phyloP scores from a whole-genome alignment of 2,797 vertebrate genomes.

The Phrynocephalus vlangalii region DNA sequence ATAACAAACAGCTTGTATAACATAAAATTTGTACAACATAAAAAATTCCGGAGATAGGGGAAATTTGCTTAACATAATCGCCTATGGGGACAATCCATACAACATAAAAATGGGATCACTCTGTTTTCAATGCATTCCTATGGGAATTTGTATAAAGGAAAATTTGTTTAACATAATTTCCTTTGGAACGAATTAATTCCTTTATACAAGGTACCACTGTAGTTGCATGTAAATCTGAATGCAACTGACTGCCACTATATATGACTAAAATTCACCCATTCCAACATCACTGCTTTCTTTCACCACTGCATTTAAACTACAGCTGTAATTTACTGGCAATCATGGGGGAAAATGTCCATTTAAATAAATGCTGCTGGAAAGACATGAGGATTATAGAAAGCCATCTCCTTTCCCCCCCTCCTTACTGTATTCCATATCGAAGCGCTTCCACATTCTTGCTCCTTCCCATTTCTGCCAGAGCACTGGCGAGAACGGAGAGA shows the following conservation, averaged over 20 bases:
- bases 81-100: no score
- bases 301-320: not conserved
- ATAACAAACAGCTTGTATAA: no score
- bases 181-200: no score
- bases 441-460: slow-evolving; percentile 83
- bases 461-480: slow-evolving; percentile 80
- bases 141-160: no score
- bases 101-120: no score
- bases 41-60: no score
- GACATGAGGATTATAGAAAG: not conserved
- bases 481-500: slow-evolving; percentile 84
- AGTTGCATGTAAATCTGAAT: not conserved
- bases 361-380: not conserved
- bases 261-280: not conserved
- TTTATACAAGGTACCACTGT: no score
- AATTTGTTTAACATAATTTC: no score
- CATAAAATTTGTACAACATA: no score
- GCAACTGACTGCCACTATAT: not conserved
- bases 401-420: no score
- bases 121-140: no score
- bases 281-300: not conserved
- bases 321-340: not conserved
- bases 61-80: no score
- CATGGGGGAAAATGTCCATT: not conserved
- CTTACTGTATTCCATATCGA: slow-evolving; percentile 85